Percentiles rank a stretch among this genome's conserved stretches.
Conservation (phyloP, 2,113 vertebrate genomes). For the Planiliza haematocheilus region DNA sequence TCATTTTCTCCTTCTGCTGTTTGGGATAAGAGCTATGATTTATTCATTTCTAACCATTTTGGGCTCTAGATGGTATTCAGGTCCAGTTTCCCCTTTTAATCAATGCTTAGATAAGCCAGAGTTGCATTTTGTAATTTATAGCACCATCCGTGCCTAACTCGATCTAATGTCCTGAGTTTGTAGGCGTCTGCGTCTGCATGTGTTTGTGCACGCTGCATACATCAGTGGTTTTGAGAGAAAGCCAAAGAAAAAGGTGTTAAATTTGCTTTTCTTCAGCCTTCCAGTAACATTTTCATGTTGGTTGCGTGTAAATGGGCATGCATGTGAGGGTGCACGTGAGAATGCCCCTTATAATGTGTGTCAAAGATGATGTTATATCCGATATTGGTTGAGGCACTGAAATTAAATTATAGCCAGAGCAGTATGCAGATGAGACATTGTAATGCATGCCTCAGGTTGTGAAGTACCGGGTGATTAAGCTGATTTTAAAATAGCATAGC, state of each 20-base stretch:
- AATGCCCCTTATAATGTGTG: conserved; percentile 21
- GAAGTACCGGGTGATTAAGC: conserved; percentile 58
- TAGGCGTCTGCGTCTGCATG: not conserved
- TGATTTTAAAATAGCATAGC: conserved; percentile 61
- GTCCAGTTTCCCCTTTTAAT: conserved; percentile 72
- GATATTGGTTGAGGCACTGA: conserved; percentile 32
- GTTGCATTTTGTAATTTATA: conserved; percentile 72
- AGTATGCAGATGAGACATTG: conserved; percentile 61
- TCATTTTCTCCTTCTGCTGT: conserved; percentile 72
- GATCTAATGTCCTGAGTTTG: conserved; percentile 17
- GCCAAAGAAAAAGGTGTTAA: conserved; percentile 8
- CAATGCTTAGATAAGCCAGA: conserved; percentile 67
- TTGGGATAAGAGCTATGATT: conserved; percentile 71
- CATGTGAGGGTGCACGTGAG: conserved; percentile 10
- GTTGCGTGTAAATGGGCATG: conserved; percentile 24
- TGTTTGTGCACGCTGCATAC: not conserved
- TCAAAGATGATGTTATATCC: conserved; percentile 32
- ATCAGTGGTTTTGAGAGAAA: conserved; percentile 7
- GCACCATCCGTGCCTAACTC: conserved; percentile 19
- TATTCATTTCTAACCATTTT: conserved; percentile 74
- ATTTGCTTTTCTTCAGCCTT: not conserved
- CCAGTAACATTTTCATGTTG: not conserved
- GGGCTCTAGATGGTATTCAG: conserved; percentile 62
- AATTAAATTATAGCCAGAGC: conserved; percentile 57
- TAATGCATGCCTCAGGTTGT: conserved; percentile 57